A percentile compares a stretch with the other conserved stretches of the same genome.
These are phyloP conservation scores for Labeo rohita DNA, from an alignment of 2,113 vertebrate species.

Conservation along the genomic window DNA sequence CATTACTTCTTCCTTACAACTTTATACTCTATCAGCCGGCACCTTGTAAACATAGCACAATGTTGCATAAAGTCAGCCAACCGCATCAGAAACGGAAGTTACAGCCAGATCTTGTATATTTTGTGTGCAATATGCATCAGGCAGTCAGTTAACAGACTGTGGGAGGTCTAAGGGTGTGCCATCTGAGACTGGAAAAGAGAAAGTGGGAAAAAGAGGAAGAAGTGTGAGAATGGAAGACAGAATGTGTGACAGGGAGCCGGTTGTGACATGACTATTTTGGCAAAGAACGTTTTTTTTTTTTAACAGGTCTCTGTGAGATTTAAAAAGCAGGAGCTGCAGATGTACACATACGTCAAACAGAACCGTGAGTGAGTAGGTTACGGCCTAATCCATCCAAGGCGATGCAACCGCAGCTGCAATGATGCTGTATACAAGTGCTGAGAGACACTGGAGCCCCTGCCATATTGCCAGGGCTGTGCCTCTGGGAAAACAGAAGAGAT, in stretches of 20 bases:
- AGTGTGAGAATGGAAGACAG: conserved; percentile 1
- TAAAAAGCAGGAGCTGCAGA: background rate
- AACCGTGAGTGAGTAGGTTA: background rate
- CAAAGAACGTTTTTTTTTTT: background rate
- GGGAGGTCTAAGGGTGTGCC: background rate
- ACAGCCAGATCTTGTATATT: background rate
- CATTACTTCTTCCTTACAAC: background rate
- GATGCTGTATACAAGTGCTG: conserved; percentile 18
- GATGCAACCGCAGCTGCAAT: background rate
- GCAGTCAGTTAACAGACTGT: background rate
- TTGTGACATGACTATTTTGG: background rate
- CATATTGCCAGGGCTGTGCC: background rate
- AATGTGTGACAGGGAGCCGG: background rate
- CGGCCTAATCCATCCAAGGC: background rate
- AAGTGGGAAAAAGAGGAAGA: background rate
- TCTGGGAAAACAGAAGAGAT: conserved; percentile 29
- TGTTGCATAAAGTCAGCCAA: background rate
- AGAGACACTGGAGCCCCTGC: background rate
- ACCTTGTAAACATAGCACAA: background rate
- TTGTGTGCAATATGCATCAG: background rate
- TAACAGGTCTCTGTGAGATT: background rate
- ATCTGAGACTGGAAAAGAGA: background rate
- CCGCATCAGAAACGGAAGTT: background rate
- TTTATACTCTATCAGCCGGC: background rate
- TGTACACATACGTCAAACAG: background rate